These are phyloP conservation scores for Neodiprion lecontei DNA, from an alignment of 1,140 invertebrate genomes.

Conservation along the genomic window DNA sequence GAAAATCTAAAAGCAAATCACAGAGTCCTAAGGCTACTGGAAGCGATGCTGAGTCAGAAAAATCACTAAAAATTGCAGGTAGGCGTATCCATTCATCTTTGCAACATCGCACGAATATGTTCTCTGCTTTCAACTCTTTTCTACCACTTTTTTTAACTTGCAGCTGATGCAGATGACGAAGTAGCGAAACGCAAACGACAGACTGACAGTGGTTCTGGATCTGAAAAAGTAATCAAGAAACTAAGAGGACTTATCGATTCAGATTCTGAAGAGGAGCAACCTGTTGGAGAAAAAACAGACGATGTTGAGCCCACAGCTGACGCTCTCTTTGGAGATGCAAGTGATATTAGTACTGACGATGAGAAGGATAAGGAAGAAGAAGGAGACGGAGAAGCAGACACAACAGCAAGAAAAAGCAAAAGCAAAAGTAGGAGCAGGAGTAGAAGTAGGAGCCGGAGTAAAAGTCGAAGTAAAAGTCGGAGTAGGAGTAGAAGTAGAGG, in stretches of 20 bases:
- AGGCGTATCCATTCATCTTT: slow-evolving; percentile 15
- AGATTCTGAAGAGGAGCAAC: slow-evolving; percentile 62
- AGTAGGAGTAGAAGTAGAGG: slow-evolving; percentile 44
- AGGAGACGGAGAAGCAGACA: slow-evolving; percentile 44
- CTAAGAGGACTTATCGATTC: slow-evolving; percentile 59
- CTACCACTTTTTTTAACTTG: slow-evolving; percentile 28
- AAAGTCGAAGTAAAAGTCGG: slow-evolving; percentile 29
- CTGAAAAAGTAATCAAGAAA: slow-evolving; percentile 45
- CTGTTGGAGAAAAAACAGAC: slow-evolving; percentile 50
- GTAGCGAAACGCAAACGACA: slow-evolving; percentile 38
- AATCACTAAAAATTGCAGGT: slow-evolving; percentile 42
- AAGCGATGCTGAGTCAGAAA: slow-evolving; percentile 54
- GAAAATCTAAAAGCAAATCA: slow-evolving; percentile 33
- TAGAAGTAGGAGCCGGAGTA: slow-evolving; percentile 40
- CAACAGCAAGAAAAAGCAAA: slow-evolving; percentile 51
- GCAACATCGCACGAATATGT: slow-evolving; percentile 3
- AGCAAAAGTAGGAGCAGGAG: slow-evolving; percentile 40
- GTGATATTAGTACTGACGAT: slow-evolving; percentile 86
- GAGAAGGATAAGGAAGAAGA: slow-evolving; percentile 66
- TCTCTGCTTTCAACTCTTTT: slow-evolving; percentile 16
- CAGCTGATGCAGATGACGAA: slow-evolving; percentile 29
- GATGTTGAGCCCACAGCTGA: slow-evolving; percentile 71
- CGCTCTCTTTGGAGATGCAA: slow-evolving; percentile 91
- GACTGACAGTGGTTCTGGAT: slow-evolving; percentile 46
- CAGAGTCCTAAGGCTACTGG: slow-evolving; percentile 39